Base-by-base conservation (phyloP, 2,113 vertebrate species). In the Tretioscincus oriximinensis region DNA sequence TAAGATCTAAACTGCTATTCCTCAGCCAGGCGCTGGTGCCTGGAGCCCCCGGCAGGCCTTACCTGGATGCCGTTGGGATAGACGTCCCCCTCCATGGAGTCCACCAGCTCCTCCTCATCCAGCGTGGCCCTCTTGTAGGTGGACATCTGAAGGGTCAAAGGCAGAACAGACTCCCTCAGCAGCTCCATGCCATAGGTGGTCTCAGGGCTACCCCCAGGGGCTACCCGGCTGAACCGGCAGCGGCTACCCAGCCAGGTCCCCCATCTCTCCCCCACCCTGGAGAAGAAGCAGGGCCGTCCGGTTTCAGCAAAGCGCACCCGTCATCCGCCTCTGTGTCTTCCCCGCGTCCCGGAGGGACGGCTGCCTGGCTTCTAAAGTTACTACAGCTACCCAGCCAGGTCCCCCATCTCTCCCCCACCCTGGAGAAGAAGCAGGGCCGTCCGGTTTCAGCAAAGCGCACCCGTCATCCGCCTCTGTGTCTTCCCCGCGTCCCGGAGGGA, bases 31-130 rank as follows among this genome's bases (percentile, higher is more conserved):
- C 35, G 35, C 35, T 41, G 35, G 35, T 41, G 35, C 35, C 35
- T 5, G 35, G 35, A 41, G 35, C 76, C 12, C 45, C 24, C 12
- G 24, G 9, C 64, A 8, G 14, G 12, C 22, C 92, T 75, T 94
- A 97, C 97, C 97, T 98, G 97, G 86, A 97, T 88, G 51, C 95
- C 95, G 0, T 96, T 95, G 16, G 96, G 95, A 90, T 97, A 98
- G 54, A 94, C 88, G 22, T 98, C 97, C 0, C 93, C 76, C 11
- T 93, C 84, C 6, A 94, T 89, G 16, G 97, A 96, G 76, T 98
- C 97, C 89, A 98, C 92, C 87, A 99, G 94, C 45, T 98, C 97
- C 84, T 99, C 98, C 4, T 99, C 98, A 0, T 99, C 98, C 92
- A 98, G 86, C 0, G 98, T 99, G 0, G 98, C 97, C 77, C 97